Evolutionary conservation across 2,113 vertebrate species (phyloP).

Genomic region (Psettodes erumei): DNA sequence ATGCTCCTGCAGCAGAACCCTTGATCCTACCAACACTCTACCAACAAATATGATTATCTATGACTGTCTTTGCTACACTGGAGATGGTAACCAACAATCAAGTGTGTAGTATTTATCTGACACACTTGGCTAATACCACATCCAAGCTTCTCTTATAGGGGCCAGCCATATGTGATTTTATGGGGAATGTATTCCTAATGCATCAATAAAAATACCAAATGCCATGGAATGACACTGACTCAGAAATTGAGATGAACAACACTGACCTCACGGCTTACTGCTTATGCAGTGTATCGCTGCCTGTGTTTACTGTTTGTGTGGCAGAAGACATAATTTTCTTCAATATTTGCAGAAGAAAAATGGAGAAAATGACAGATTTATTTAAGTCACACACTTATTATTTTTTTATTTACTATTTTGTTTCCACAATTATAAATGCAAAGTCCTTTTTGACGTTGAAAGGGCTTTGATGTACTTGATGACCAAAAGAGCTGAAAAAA

Average conservation of each 20-base stretch:
- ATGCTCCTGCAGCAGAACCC: too few species aligned
- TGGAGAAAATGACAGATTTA: too few species aligned
- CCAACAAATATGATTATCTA: background rate
- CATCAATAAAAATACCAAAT: background rate
- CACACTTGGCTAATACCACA: background rate
- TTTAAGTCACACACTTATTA: background rate
- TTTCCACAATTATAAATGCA: background rate
- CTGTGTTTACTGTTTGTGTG: background rate
- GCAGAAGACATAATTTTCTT: background rate
- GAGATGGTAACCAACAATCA: constrained; percentile 7
- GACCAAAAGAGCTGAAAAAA: background rate
- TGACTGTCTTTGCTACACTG: background rate
- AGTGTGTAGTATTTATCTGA: background rate
- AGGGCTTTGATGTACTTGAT: background rate
- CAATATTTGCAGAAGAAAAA: background rate
- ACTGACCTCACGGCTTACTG: background rate
- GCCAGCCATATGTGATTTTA: background rate
- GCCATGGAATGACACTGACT: background rate
- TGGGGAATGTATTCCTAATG: background rate
- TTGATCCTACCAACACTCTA: too few species aligned
- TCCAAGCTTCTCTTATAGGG: too few species aligned
- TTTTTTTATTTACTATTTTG: background rate
- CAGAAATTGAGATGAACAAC: background rate
- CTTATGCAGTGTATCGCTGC: background rate
- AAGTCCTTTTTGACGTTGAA: too few species aligned